Evolutionary conservation across 2,888 invertebrate species (phyloP).

Genomic region (Machimus atricapillus): DNA sequence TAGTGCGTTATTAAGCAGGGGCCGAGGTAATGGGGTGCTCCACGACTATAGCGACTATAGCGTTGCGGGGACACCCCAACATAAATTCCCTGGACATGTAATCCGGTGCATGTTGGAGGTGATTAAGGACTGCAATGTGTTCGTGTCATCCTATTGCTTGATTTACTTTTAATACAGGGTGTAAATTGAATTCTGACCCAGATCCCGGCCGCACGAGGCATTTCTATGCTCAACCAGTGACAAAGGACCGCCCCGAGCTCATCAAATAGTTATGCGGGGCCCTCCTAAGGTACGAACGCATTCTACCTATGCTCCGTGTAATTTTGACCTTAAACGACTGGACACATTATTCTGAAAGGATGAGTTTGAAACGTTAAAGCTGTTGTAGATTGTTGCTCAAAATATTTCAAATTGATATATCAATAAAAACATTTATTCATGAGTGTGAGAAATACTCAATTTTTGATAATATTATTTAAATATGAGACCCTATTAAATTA

Average conservation of each 20-base stretch:
- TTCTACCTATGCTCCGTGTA: neutral
- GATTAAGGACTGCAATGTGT: slow-evolving; percentile 7
- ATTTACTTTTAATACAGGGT: slow-evolving; percentile 9
- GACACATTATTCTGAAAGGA: neutral
- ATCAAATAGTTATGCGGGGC: neutral
- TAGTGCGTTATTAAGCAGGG: neutral
- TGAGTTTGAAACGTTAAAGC: neutral
- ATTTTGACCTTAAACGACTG: neutral
- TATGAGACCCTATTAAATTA: too few species aligned
- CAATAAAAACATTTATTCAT: neutral
- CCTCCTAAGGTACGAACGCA: neutral
- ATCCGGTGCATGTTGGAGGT: slow-evolving; percentile 26
- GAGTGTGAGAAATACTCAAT: neutral
- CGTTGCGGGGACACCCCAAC: neutral
- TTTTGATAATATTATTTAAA: neutral
- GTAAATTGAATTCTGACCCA: slow-evolving; percentile 5
- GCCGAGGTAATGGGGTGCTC: neutral
- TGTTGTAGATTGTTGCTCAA: neutral
- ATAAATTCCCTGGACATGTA: neutral
- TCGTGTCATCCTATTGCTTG: slow-evolving; percentile 2
- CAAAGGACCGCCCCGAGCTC: neutral
- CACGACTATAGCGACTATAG: neutral
- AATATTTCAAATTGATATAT: neutral
- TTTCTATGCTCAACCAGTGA: neutral
- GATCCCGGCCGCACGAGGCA: neutral